Percentiles rank a stretch among this genome's conserved stretches.
Evolutionary conservation across 2,888 invertebrate species (phyloP).

Genomic region (Agrotis ipsilon): DNA sequence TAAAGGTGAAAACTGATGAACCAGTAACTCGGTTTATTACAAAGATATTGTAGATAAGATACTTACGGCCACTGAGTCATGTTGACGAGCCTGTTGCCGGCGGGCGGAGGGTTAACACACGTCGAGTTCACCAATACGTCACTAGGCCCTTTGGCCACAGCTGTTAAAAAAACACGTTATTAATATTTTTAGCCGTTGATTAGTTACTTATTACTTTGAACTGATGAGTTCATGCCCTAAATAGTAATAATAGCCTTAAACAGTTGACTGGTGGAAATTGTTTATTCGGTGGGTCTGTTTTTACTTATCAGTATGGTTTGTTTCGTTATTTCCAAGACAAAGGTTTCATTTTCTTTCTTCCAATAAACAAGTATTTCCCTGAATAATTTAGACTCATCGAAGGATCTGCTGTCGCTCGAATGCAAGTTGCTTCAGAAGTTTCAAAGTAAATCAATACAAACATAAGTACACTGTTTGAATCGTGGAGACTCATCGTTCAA

Average conservation of each 20-base stretch:
- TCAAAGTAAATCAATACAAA: background rate
- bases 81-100: slow-evolving; percentile 83
- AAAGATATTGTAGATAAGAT: slow-evolving; percentile 32
- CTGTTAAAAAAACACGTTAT: slow-evolving; percentile 66
- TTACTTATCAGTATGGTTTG: no score
- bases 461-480: background rate
- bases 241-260: background rate
- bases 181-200: slow-evolving; percentile 1
- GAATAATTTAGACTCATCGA: background rate
- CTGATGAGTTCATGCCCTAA: background rate
- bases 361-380: no score
- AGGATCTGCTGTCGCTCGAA: background rate
- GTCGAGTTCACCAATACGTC: slow-evolving; percentile 86
- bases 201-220: background rate
- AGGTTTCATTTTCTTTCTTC: no score
- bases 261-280: background rate
- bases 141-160: slow-evolving; percentile 83
- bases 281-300: background rate
- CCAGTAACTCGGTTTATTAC: no score
- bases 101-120: slow-evolving; percentile 81
- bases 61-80: slow-evolving; percentile 89
- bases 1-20: no score
- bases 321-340: no score
- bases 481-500: background rate
- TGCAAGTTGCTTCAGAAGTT: background rate